These are phyloP conservation scores for Cosmia pyralina DNA, from an alignment of 2,888 invertebrate genomes.

Conservation along the genomic window DNA sequence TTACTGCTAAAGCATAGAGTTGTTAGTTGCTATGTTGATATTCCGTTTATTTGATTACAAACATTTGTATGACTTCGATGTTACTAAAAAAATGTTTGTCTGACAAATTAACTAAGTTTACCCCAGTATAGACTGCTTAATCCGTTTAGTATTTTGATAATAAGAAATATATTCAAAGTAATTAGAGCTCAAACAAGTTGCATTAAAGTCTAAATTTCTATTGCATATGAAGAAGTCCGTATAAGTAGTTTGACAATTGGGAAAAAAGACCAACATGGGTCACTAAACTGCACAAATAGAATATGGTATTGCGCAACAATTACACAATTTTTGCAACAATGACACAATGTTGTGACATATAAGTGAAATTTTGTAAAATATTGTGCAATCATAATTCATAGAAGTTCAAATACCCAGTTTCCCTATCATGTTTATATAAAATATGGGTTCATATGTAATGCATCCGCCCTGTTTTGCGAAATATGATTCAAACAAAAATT, in stretches of 20 bases:
- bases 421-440: conserved; percentile 58
- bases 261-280: not conserved
- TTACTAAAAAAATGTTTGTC: conserved; percentile 11
- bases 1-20: not conserved
- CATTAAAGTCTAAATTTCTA: not conserved
- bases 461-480: conserved; percentile 52
- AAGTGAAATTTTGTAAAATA: conserved; percentile 60
- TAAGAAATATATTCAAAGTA: not conserved
- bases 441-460: conserved; percentile 67
- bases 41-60: conserved; percentile 39
- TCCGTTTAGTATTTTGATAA: not conserved
- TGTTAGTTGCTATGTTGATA: not conserved
- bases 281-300: not conserved
- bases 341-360: conserved; percentile 66
- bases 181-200: no score
- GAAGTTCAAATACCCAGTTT: conserved; percentile 64
- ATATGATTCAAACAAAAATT: conserved; percentile 64
- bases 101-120: not conserved
- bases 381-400: conserved; percentile 66
- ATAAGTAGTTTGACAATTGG: not conserved
- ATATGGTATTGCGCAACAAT: conserved; percentile 57
- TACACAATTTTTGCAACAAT: conserved; percentile 58
- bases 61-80: conserved; percentile 39
- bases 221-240: no score
- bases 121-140: not conserved